Evolutionary conservation across 2,797 vertebrate genomes (phyloP), one percentile per base, ranked within the genome.

Genomic region (Phyllotis vaccarum): DNA sequence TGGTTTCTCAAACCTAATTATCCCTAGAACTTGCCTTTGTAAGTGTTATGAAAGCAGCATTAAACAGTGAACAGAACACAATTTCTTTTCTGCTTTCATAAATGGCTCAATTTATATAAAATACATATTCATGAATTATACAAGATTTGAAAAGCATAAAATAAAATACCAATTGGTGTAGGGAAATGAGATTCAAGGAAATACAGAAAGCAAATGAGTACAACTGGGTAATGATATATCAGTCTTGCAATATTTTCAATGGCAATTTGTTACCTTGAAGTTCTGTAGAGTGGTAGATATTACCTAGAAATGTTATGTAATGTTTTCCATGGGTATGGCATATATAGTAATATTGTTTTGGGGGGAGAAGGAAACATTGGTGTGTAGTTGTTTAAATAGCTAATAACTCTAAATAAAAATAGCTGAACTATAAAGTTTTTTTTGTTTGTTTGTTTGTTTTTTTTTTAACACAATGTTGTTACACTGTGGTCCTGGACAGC

Each of bases 1-100:
- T 60, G 14, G 79, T 93, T 96, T 95, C 29, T 89, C 66, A 91
- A 96, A 91, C 24, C 13, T 75, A 95, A 90, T 86, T 96, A 89
- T 92, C 93, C 70, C 19, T 40, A 64, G 31, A 94, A 95, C 89
- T 85, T 96, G 8, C 22, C 13, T 85, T 72, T 75, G 16, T 64
- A 21, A 62, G 4, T 93, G 31, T 91, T 94, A 86, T 64, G 5
- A 94, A 90, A 94, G 2, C 82, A 85, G 4, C 75, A 86, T 94
- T 75, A 91, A 93, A 88, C 14, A 93, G 2, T 82, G 31, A 93
- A 66, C 27, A 93, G 95, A 90, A 40, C 1, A 46, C 3, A n/a
- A 7, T 90, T 87, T 76, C 16, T 91, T 93, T 81, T 82, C 19
- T 74, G 11, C n/a, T 89, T 2, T 85, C 83, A 91, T 79, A 88